Base-by-base conservation (phyloP, 2,797 vertebrate genomes). In the Oreochromis mossambicus region DNA sequence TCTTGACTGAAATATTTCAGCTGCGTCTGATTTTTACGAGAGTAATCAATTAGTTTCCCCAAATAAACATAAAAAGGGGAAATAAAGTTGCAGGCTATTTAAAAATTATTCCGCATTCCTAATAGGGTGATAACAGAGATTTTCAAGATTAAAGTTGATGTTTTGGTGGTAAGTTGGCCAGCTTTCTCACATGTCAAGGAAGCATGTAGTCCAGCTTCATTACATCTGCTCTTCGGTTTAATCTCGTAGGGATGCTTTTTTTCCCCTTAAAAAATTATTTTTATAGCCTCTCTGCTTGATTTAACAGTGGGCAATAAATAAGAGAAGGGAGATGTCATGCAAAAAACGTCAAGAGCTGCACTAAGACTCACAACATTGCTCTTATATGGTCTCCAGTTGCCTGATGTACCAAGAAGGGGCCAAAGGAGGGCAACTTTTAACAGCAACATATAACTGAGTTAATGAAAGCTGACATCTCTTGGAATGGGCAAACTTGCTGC, bases 1-100 rank as follows among this genome's bases (percentile, higher is more conserved):
- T 81, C 83, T 68, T 88, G 87, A 88, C 89, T 80, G 66, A 89
- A 91, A 93, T 88, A 92, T 81, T 66, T 90, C 90, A 90, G 81
- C 86, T 82, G 82, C 80, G 36, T 68, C 61, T 38, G 75, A 41
- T 77, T 88, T 84, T 86, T 76, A 43, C 3, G 17, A 83, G 76
- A 77, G 56, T n/a, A 79, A 82, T 68, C 82, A 81, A 90, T 83
- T 81, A 24, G 54, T 84, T 79, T 78, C n/a, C 24, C 52, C 6
- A 80, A 84, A 86, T 38, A 78, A 78, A 80, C 41, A 46, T 3
- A 68, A 78, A 84, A 85, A 84, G 66, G 86, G 81, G 24, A 63
- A 77, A 83, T 79, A 83, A 85, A 84, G 36, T 50, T 79, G 78
- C 80, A 76, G 36, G 15, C 52, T 51, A 63, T 83, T 89, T 78